Evolutionary conservation across 2,797 vertebrate species (phyloP).

Genomic region (Antennarius maculatus): DNA sequence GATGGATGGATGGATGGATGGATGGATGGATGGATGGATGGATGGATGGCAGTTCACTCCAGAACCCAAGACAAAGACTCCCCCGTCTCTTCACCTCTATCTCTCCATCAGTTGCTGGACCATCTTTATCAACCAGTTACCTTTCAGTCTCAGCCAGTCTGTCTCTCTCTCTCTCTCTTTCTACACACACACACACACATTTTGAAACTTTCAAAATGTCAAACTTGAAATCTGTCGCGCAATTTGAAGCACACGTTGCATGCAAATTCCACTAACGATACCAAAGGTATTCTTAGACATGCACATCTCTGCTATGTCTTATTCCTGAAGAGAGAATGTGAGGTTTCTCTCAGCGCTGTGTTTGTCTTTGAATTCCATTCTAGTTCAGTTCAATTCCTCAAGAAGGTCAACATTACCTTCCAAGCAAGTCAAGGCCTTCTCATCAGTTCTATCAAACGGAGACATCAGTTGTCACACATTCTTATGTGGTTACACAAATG

Average conservation of each 20-base stretch:
- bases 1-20: too few species aligned
- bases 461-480: slow-evolving; percentile 32
- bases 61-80: slow-evolving; percentile 11
- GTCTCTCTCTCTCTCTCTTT: slow-evolving; percentile 1
- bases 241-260: slow-evolving; percentile 13
- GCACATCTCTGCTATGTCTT: not conserved
- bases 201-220: slow-evolving; percentile 3
- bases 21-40: too few species aligned
- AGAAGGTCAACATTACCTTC: slow-evolving; percentile 43
- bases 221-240: slow-evolving; percentile 11
- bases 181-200: not conserved
- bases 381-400: slow-evolving; percentile 33
- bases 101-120: slow-evolving; percentile 7
- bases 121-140: slow-evolving; percentile 18
- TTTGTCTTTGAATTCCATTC: slow-evolving; percentile 49
- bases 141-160: slow-evolving; percentile 15
- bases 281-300: not conserved
- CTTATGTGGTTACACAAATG: not conserved
- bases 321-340: slow-evolving; percentile 5
- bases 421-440: slow-evolving; percentile 28
- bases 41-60: slow-evolving; percentile 9
- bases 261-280: slow-evolving; percentile 5
- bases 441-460: slow-evolving; percentile 22
- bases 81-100: slow-evolving; percentile 25
- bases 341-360: slow-evolving; percentile 12